Conservation (phyloP, 2,888 invertebrate genomes). For the Caenorhabditis wallacei region DNA sequence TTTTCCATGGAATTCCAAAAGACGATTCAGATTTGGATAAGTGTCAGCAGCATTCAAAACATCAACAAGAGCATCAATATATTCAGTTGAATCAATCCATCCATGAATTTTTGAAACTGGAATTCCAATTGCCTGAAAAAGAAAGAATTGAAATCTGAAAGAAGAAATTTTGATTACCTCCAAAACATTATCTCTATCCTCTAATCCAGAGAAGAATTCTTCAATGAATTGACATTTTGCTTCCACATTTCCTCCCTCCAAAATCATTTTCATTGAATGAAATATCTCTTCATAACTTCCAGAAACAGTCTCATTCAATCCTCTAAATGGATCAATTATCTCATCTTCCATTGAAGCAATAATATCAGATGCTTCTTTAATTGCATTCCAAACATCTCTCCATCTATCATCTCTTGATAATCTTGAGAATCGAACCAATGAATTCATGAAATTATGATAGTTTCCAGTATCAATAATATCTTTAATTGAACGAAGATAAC, state of each 20-base stretch:
- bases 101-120: slow-evolving; percentile 6
- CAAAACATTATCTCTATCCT: background rate
- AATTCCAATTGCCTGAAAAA: slow-evolving; percentile 3
- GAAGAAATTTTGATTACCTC: background rate
- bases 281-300: slow-evolving; percentile 13
- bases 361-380: background rate
- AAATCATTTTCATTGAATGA: background rate
- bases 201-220: slow-evolving; percentile 14
- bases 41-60: slow-evolving; percentile 11
- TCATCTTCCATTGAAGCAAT: background rate
- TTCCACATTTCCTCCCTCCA: background rate
- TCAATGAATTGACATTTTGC: slow-evolving; percentile 13
- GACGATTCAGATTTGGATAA: slow-evolving; percentile 23
- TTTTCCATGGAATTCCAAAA: slow-evolving; percentile 25
- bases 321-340: background rate
- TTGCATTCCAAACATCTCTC: slow-evolving; percentile 10
- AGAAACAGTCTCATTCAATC: background rate
- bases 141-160: background rate
- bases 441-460: background rate
- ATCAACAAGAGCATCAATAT: slow-evolving; percentile 19
- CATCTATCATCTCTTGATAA: background rate
- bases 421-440: background rate
- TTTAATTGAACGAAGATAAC: background rate
- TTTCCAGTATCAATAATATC: slow-evolving; percentile 1
- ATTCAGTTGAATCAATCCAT: slow-evolving; percentile 25